Percentiles rank a stretch among this genome's conserved stretches.
Evolutionary conservation across 2,797 vertebrate genomes (phyloP).

Genomic region (Myotis myotis): DNA sequence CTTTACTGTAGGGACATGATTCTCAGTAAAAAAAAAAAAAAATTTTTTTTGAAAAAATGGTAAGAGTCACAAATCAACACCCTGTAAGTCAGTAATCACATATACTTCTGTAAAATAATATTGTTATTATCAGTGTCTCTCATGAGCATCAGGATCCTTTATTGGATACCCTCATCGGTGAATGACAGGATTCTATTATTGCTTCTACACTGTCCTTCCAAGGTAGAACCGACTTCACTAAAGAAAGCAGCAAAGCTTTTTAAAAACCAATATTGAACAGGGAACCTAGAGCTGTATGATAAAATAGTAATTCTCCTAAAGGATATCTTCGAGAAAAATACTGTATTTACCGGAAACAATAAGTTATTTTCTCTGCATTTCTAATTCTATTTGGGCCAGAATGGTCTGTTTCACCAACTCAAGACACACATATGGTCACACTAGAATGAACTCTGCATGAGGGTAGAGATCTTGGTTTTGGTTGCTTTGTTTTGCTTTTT

Average conservation of each 20-base stretch:
- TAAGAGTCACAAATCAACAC: neutral
- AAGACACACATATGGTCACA: neutral
- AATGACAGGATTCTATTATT: slow-evolving; percentile 13
- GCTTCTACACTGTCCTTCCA: slow-evolving; percentile 6
- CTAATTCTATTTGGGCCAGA: neutral
- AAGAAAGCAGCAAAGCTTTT: slow-evolving; percentile 55
- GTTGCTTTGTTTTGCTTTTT: neutral
- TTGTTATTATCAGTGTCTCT: neutral
- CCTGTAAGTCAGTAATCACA: neutral
- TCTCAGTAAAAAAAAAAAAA: neutral
- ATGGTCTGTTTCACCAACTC: neutral
- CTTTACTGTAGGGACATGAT: neutral
- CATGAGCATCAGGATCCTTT: neutral
- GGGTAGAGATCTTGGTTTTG: no score
- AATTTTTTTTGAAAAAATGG: neutral
- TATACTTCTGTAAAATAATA: neutral
- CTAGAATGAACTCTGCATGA: no score
- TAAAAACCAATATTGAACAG: slow-evolving; percentile 36
- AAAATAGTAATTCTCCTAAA: slow-evolving; percentile 61
- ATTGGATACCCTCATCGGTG: neutral
- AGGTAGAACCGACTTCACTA: slow-evolving; percentile 3
- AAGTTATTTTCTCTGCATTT: neutral
- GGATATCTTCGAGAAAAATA: slow-evolving; percentile 36
- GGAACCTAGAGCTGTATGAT: slow-evolving; percentile 41
- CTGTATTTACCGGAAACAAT: slow-evolving; percentile 16